Conservation (phyloP, 2,113 vertebrate genomes). For the Machaerirhynchus nigripectus region DNA sequence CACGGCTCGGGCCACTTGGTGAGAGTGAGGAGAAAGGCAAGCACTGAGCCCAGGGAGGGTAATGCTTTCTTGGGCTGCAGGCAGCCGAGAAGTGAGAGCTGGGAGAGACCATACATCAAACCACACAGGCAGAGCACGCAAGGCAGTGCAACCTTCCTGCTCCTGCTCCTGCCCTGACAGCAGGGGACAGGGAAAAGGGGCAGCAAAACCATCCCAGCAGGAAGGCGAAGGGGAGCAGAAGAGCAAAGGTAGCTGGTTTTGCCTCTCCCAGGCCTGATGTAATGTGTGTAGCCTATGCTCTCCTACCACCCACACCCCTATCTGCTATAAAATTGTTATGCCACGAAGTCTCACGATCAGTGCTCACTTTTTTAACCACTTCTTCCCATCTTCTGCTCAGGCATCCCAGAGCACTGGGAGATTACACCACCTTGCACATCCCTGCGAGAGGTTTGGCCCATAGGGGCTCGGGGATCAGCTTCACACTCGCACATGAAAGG, state of each 20-base stretch:
- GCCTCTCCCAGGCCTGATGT: background rate
- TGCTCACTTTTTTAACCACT: background rate
- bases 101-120: background rate
- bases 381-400: background rate
- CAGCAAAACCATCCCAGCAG: background rate
- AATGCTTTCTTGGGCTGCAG: background rate
- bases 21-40: background rate
- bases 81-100: background rate
- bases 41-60: background rate
- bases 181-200: background rate
- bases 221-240: background rate
- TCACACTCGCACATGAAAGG: background rate
- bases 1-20: fast-evolving
- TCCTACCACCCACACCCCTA: background rate
- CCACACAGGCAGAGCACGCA: fast-evolving
- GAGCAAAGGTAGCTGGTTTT: background rate
- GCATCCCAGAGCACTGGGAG: background rate
- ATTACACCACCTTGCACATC: too few species aligned
- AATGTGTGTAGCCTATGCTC: fast-evolving
- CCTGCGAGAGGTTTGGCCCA: background rate
- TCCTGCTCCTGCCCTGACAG: background rate
- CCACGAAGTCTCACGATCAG: fast-evolving
- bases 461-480: background rate
- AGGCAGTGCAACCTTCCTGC: background rate
- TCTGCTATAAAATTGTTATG: background rate